Evolutionary conservation across 2,113 vertebrate genomes (phyloP), one percentile per base, ranked within the genome.

Genomic region (Smithornis capensis): DNA sequence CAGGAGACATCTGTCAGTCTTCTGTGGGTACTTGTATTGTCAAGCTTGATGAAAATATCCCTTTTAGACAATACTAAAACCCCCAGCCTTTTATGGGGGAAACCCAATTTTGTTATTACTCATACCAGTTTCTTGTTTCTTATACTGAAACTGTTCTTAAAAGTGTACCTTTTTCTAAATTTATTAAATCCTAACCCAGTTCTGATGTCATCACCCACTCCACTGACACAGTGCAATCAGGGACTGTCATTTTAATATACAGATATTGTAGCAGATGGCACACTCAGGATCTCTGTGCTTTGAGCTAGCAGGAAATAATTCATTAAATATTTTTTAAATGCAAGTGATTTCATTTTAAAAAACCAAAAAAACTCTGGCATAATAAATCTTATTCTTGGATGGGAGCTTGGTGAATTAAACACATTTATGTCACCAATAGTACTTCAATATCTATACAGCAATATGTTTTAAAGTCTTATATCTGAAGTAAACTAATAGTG

Each of bases 51-150:
- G 18, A 82, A 89, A 91, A 75, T 19, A 83, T 6, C 8, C 18
- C 14, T 71, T 67, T 64, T 19, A 83, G 40, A 45, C 8, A 55
- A 87, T 27, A 38, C 16, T 24, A 10, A 69, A 38, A 75, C 78
- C 14, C 0, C 1, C 8, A 81, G 5, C 4, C 4, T 65, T 79
- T 82, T 24, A 65, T 9, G 17, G 13, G 19, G 10, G 4, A 28
- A 82, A 86, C 45, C 0, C 0, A 6, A 7, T 31, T 44, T 25
- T 59, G 10, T 49, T 81, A 24, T 47, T 90, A 62, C 33, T 76
- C 42, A 42, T 38, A 50, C 0, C 1, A 31, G 19, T 56, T 77
- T 86, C 47, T 21, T 24, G 7, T 60, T 88, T 92, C 35, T 78
- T 59, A 17, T 23, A 56, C 31, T 17, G 27, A 93, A 87, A 22